Conservation (phyloP, 2,888 invertebrate genomes). For the Chymomyza amoena region DNA sequence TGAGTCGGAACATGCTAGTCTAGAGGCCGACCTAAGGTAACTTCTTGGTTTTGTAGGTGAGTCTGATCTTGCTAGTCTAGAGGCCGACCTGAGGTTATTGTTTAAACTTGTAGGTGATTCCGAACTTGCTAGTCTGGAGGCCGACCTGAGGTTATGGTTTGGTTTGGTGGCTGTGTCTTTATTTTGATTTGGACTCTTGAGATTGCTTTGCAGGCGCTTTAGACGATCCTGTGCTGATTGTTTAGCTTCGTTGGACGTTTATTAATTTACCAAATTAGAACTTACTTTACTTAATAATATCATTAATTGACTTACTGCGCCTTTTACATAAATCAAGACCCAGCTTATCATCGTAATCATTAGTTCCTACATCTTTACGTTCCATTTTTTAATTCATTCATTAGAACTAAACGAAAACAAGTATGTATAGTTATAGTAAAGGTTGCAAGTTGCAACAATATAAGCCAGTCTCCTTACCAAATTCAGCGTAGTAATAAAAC, state of each 20-base stretch:
- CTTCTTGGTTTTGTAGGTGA: not conserved
- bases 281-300: not conserved
- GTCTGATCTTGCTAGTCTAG: no score
- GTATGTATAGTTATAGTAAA: not conserved
- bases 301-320: not conserved
- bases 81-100: no score
- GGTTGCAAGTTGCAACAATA: not conserved
- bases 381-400: not conserved
- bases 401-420: not conserved
- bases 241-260: not conserved
- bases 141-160: no score
- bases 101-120: constrained; percentile 18
- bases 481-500: no score
- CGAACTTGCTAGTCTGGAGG: no score
- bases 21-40: not conserved
- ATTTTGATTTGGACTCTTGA: constrained; percentile 35
- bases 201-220: constrained; percentile 59
- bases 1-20: not conserved
- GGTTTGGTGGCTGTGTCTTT: not conserved
- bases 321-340: not conserved
- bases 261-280: not conserved
- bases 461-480: not conserved
- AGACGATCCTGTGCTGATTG: constrained; percentile 71
- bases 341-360: not conserved
- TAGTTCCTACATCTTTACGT: not conserved